These are phyloP conservation scores for Murina feae DNA, from an alignment of 2,113 vertebrate species.

Conservation along the genomic window DNA sequence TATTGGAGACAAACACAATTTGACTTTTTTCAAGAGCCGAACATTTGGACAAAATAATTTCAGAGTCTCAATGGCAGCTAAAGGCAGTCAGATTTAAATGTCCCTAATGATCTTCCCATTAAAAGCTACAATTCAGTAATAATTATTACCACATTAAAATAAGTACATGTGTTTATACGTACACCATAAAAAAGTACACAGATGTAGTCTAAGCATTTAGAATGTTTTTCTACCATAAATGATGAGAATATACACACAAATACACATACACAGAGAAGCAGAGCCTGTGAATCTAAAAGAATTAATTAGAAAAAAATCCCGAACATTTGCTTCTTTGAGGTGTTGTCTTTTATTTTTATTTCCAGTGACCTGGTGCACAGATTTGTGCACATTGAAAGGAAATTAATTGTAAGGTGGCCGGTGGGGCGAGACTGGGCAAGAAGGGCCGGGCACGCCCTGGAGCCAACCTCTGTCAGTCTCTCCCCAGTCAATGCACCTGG, in stretches of 20 bases:
- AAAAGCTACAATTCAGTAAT: slow-evolving; percentile 65
- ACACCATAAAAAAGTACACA: neutral
- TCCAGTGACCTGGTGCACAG: too few species aligned
- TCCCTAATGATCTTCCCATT: slow-evolving; percentile 63
- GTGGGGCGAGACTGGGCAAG: too few species aligned
- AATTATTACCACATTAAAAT: slow-evolving; percentile 64
- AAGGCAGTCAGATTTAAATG: slow-evolving; percentile 62
- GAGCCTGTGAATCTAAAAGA: neutral
- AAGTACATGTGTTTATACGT: slow-evolving; percentile 54
- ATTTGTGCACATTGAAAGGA: too few species aligned
- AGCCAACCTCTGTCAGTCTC: too few species aligned
- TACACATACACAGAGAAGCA: neutral
- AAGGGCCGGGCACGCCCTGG: too few species aligned
- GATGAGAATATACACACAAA: neutral
- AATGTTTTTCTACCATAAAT: slow-evolving; percentile 31
- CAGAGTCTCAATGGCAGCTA: slow-evolving; percentile 56
- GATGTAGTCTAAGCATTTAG: slow-evolving; percentile 49
- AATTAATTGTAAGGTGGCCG: too few species aligned
- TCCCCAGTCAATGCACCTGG: too few species aligned
- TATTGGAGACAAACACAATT: slow-evolving; percentile 62
- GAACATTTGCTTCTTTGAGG: neutral
- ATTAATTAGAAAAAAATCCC: neutral
- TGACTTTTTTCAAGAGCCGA: slow-evolving; percentile 54
- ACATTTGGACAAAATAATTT: slow-evolving; percentile 65
- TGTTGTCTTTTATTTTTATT: neutral